A percentile compares a stretch with the other conserved stretches of the same genome.
Evolutionary conservation across 1,140 invertebrate genomes (phyloP).

Genomic region (Drosophila quadrilineata): DNA sequence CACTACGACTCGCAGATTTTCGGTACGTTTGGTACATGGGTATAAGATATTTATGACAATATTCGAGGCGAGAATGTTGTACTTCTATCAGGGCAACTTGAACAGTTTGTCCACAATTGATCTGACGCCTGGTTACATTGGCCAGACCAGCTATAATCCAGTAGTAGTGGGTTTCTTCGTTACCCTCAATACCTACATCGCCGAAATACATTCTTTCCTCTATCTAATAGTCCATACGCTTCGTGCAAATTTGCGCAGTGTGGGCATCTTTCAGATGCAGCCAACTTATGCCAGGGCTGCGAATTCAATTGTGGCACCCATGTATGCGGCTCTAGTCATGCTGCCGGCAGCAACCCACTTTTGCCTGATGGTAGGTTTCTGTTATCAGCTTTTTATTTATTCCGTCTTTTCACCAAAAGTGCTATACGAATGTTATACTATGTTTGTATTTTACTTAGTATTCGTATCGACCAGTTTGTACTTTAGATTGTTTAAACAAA

Average conservation of each 20-base stretch:
- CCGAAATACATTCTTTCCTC: slow-evolving; percentile 70
- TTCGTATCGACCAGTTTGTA: slow-evolving; percentile 79
- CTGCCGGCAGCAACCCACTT: slow-evolving; percentile 85
- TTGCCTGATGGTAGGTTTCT: slow-evolving; percentile 85
- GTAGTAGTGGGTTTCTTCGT: slow-evolving; percentile 88
- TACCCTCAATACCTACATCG: slow-evolving; percentile 86
- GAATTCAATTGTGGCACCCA: slow-evolving; percentile 64
- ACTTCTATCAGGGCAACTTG: slow-evolving; percentile 94
- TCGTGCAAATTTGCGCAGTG: slow-evolving; percentile 51
- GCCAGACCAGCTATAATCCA: slow-evolving; percentile 88
- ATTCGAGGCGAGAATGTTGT: slow-evolving; percentile 88
- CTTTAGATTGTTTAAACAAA: slow-evolving; percentile 74
- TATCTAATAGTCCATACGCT: slow-evolving; percentile 67
- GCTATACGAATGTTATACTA: slow-evolving; percentile 86
- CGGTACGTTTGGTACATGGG: slow-evolving; percentile 56
- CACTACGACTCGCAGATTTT: slow-evolving; percentile 51
- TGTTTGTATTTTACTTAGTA: slow-evolving; percentile 73
- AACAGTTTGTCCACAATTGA: slow-evolving; percentile 96
- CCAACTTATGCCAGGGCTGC: slow-evolving; percentile 52
- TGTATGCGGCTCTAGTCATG: slow-evolving; percentile 80
- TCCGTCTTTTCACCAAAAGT: slow-evolving; percentile 95
- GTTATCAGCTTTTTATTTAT: slow-evolving; percentile 95
- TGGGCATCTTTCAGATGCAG: slow-evolving; percentile 58
- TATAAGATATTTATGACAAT: slow-evolving; percentile 83
- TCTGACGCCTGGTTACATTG: slow-evolving; percentile 93